These are phyloP conservation scores for Leptoteleia sp. DNA, from an alignment of 1,140 invertebrate genomes.

Conservation along the genomic window DNA sequence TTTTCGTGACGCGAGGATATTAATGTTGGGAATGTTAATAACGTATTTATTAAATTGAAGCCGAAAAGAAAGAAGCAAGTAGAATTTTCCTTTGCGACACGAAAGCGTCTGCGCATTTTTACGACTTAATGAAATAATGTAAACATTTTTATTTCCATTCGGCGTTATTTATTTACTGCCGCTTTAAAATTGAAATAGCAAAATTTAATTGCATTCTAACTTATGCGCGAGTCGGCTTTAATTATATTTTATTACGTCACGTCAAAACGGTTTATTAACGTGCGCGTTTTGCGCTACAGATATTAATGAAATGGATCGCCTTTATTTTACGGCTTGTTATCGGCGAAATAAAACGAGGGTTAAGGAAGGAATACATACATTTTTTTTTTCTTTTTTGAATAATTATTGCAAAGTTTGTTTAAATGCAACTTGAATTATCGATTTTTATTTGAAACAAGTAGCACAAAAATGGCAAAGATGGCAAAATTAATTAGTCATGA, in stretches of 20 bases:
- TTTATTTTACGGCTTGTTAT: constrained; percentile 32
- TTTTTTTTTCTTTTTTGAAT: no score
- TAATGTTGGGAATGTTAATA: constrained; percentile 40
- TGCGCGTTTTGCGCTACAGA: constrained; percentile 11
- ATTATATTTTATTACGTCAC: constrained; percentile 54
- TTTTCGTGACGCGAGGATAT: no score
- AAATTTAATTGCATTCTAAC: constrained; percentile 52
- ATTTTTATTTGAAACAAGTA: no score
- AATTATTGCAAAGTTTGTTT: no score
- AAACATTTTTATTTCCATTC: constrained; percentile 42
- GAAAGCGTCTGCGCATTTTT: constrained; percentile 31
- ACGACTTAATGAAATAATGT: constrained; percentile 44
- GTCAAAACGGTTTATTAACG: constrained; percentile 34
- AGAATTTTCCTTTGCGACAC: constrained; percentile 1
- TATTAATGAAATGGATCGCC: constrained; percentile 52
- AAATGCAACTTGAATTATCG: no score
- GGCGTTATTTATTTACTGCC: constrained; percentile 36
- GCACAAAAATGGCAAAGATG: no score
- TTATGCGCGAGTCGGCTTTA: constrained; percentile 43
- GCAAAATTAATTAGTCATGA: no score
- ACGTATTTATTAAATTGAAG: constrained; percentile 17
- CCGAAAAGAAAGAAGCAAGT: background rate
- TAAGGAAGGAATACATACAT: no score
- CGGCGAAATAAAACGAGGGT: constrained; percentile 9
- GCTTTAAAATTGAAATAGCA: constrained; percentile 52